A percentile compares a stretch with the other conserved stretches of the same genome.
Evolutionary conservation across 2,113 vertebrate species (phyloP).

Genomic region (Salvelinus fontinalis): DNA sequence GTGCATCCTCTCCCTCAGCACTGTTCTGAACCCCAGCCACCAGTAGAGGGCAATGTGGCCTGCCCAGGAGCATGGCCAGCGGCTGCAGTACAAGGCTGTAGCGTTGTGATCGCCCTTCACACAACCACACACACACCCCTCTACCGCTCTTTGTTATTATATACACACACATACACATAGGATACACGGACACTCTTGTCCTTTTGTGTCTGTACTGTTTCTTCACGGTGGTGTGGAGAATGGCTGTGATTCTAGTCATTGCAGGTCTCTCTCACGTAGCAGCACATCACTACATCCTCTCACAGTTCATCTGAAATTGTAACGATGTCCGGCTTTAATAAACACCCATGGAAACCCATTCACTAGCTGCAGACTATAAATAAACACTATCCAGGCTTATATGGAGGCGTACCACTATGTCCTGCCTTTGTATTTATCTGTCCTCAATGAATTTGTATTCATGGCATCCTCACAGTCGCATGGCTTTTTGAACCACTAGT

Average conservation of each 20-base stretch:
- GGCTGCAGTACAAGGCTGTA: constrained; percentile 50
- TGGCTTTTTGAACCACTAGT: constrained; percentile 25
- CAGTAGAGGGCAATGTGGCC: constrained; percentile 80
- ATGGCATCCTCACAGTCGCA: constrained; percentile 18
- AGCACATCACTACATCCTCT: constrained; percentile 45
- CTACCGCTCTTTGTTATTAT: constrained; percentile 23
- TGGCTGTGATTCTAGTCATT: constrained; percentile 50
- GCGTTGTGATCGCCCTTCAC: constrained; percentile 58
- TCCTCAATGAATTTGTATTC: constrained; percentile 14
- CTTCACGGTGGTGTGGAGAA: constrained; percentile 54
- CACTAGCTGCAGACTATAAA: constrained; percentile 39
- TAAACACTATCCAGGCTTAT: constrained; percentile 1
- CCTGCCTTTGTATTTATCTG: not conserved
- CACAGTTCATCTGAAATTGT: constrained; percentile 46
- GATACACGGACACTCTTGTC: constrained; percentile 49
- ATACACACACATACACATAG: constrained; percentile 34
- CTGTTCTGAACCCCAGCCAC: constrained; percentile 31
- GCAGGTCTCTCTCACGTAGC: constrained; percentile 31
- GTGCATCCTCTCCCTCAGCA: constrained; percentile 26
- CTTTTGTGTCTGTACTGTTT: constrained; percentile 37
- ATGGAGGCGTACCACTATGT: not conserved
- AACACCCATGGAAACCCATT: constrained; percentile 29
- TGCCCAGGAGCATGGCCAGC: constrained; percentile 53
- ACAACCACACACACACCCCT: constrained; percentile 17
- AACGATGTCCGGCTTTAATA: constrained; percentile 42